A percentile compares a stretch with the other conserved stretches of the same genome.
These are phyloP conservation scores for Trochalopteron elliotii DNA, from an alignment of 2,113 vertebrate genomes.

Conservation along the genomic window DNA sequence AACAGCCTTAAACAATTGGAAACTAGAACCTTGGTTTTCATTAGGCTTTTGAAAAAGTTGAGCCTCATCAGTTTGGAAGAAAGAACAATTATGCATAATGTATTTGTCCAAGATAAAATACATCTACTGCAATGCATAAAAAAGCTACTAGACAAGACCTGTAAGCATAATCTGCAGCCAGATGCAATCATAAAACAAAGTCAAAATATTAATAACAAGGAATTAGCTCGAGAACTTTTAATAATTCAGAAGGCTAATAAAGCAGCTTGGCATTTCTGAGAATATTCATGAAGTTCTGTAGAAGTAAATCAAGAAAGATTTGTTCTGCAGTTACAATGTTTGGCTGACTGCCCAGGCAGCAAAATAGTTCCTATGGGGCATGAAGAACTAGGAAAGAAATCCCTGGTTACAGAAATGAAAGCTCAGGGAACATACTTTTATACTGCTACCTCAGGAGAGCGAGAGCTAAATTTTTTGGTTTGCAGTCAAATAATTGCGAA, in stretches of 20 bases:
- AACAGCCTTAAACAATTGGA: background rate
- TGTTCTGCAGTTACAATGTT: background rate
- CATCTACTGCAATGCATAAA: background rate
- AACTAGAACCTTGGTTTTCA: background rate
- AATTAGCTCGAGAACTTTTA: conserved; percentile 20
- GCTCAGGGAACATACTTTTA: background rate
- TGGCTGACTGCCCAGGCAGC: conserved; percentile 38
- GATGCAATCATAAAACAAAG: conserved; percentile 26
- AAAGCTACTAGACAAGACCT: background rate
- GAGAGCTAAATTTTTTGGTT: background rate
- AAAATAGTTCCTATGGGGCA: background rate
- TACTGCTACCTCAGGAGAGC: background rate
- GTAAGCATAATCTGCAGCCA: background rate
- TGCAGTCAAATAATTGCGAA: background rate
- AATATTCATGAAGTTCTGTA: conserved; percentile 11
- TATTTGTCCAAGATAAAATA: conserved; percentile 3
- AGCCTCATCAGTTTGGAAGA: background rate
- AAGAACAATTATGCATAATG: background rate
- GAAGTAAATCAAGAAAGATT: conserved; percentile 36
- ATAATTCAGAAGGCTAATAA: conserved; percentile 39
- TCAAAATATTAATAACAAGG: conserved; percentile 27
- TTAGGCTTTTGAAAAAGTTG: background rate
- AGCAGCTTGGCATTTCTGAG: background rate
- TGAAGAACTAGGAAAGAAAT: background rate
- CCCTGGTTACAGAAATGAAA: background rate